A percentile compares a stretch with the other conserved stretches of the same genome.
phyloP scores from a whole-genome alignment of 2,888 invertebrate genomes.

The Limenitis arthemis region DNA sequence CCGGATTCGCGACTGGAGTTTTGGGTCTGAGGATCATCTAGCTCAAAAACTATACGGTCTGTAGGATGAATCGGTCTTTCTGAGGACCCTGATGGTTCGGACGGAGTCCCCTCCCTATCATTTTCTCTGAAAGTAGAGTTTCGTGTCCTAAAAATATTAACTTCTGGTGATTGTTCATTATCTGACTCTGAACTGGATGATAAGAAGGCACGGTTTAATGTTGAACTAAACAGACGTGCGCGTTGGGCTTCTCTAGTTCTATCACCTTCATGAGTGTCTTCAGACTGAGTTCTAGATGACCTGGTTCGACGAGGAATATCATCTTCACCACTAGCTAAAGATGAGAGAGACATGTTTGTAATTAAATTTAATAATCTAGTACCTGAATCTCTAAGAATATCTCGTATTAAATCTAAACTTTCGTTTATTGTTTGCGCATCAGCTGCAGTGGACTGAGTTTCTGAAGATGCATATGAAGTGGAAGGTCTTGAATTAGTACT shows the following conservation, averaged over 20 bases:
- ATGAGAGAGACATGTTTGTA: conserved; percentile 60
- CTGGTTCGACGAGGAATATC: conserved; percentile 34
- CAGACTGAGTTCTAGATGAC: conserved; percentile 38
- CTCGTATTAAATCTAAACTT: conserved; percentile 60
- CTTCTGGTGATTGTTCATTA: conserved; percentile 54
- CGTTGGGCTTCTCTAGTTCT: conserved; percentile 32
- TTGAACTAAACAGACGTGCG: conserved; percentile 38
- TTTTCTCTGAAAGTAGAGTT: conserved; percentile 51
- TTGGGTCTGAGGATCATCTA: conserved; percentile 33
- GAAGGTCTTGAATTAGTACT: conserved; percentile 20
- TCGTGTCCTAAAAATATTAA: conserved; percentile 56
- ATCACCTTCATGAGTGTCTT: conserved; percentile 37
- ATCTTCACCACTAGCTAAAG: conserved; percentile 47
- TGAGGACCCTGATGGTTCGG: conserved; percentile 16
- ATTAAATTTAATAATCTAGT: conserved; percentile 60
- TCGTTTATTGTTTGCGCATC: conserved; percentile 61
- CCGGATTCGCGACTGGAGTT: conserved; percentile 30
- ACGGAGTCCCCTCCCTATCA: conserved; percentile 27
- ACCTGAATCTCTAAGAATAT: conserved; percentile 63
- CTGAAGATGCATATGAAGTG: conserved; percentile 20
- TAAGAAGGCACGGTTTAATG: conserved; percentile 39
- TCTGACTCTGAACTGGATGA: conserved; percentile 60
- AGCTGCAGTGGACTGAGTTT: conserved; percentile 33
- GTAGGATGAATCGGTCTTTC: conserved; percentile 31
- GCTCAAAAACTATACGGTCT: conserved; percentile 46